Base-by-base conservation (phyloP, 1,140 invertebrate genomes). In the Ostrea edulis region DNA sequence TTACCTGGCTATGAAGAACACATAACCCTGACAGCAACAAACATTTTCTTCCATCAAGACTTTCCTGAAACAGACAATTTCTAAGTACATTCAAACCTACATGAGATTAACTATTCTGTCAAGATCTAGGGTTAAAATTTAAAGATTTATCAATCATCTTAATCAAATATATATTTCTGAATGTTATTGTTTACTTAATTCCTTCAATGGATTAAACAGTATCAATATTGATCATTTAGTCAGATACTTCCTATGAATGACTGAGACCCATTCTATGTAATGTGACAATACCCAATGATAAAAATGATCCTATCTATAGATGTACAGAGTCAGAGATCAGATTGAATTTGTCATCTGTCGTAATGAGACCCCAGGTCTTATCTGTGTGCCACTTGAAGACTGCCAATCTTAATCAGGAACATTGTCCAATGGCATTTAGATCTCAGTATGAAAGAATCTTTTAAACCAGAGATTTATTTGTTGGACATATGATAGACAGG, bases 61-160 rank as follows among this genome's bases (percentile, higher is more conserved):
- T 77, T 35, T 35, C 22, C n/a, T n/a, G n/a, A 35, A 35, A 29
- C 14, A 35, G 29, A 14, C 14, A 62, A 62, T 20, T 17, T 62
- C 2, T n/a, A 17, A 62, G n/a, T 14, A n/a, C 17, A 62, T 5
- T 5, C 0, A n/a, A 14, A 14, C 7, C 7, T 62, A 20, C 7
- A 20, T 17, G n/a, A 20, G 58, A 20, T 62, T 14, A n/a, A 62
- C 7, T n/a, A 62, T 62, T 14, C 14, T 20, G 20, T 62, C n/a
- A 62, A 62, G 14, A 17, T n/a, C 58, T 62, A 17, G 9, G 58
- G 58, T 62, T 62, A 14, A 62, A 62, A 62, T 62, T 20, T 22
- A 77, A 77, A 2, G 25, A 77, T 77, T 25, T 77, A 77, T 77
- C 68, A 77, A 77, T 77, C 25, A 77, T 77, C 68, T 77, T 14